Percentiles rank a stretch among this genome's conserved stretches.
Evolutionary conservation across 2,797 vertebrate species (phyloP).

Genomic region (Alfaro cultratus): DNA sequence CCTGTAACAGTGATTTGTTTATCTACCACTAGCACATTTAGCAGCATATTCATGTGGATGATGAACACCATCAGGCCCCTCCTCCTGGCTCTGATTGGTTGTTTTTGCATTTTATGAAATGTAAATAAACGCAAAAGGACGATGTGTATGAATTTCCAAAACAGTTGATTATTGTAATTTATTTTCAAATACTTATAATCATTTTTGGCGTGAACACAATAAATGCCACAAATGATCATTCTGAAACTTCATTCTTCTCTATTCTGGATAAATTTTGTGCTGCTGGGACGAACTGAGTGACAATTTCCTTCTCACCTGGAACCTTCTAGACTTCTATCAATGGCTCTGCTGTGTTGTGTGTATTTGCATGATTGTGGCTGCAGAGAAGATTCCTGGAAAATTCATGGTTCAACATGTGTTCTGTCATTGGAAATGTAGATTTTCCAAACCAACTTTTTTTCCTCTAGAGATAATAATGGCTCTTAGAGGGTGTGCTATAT

Average conservation of each 20-base stretch:
- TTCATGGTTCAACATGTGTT: background rate
- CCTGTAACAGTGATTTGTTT: too few species aligned
- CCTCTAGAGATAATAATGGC: background rate
- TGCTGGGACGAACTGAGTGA: background rate
- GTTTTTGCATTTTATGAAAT: too few species aligned
- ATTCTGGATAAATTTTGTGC: background rate
- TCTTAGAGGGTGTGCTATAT: background rate
- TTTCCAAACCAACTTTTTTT: background rate
- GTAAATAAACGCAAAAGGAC: too few species aligned
- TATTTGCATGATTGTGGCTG: conserved; percentile 1
- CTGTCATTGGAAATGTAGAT: background rate
- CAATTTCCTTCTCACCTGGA: background rate
- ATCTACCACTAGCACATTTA: too few species aligned
- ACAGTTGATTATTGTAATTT: too few species aligned
- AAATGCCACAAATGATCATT: background rate
- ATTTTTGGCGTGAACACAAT: background rate
- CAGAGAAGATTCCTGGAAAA: background rate
- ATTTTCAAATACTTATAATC: background rate
- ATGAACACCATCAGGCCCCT: too few species aligned
- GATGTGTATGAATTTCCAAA: too few species aligned
- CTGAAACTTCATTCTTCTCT: background rate
- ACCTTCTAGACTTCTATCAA: background rate
- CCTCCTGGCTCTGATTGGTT: too few species aligned
- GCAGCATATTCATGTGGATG: too few species aligned
- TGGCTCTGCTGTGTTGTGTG: background rate